Percentiles rank a stretch among this genome's conserved stretches.
Evolutionary conservation across 2,888 invertebrate species (phyloP).

Genomic region (Lumbricus terrestris): DNA sequence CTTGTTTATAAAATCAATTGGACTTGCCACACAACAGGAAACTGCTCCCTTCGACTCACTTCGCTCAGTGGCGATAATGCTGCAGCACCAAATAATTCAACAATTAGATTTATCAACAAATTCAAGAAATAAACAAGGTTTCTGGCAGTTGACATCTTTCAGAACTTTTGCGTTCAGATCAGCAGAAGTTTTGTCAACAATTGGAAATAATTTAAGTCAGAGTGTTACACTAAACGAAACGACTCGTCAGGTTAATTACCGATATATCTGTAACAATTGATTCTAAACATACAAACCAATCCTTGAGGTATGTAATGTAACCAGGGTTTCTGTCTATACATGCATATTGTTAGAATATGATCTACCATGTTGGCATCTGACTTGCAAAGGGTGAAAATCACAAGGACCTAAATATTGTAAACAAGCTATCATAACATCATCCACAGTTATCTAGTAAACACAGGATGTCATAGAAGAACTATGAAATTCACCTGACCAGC

Average conservation of each 20-base stretch:
- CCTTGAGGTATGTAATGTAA: not conserved
- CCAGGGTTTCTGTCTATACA: not conserved
- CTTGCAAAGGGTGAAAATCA: not conserved
- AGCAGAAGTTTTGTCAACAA: not conserved
- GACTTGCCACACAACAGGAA: not conserved
- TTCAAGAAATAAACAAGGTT: not conserved
- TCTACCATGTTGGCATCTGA: not conserved
- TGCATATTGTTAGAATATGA: not conserved
- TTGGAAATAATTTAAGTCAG: not conserved
- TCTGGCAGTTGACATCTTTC: not conserved
- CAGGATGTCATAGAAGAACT: too few relatives aligned
- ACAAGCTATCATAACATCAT: not conserved
- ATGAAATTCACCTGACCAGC: not conserved
- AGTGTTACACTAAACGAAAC: not conserved
- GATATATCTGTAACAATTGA: not conserved
- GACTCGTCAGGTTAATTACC: not conserved
- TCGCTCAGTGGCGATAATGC: not conserved
- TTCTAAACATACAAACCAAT: not conserved
- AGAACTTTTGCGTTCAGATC: not conserved
- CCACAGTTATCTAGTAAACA: not conserved
- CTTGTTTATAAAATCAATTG: not conserved
- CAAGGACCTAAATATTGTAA: not conserved
- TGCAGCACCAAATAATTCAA: not conserved
- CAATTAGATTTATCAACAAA: not conserved
- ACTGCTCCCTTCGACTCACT: not conserved